Percentiles rank a stretch among this genome's conserved stretches.
Evolutionary conservation across 2,797 vertebrate genomes (phyloP).

Genomic region (Onychomys arenicola): DNA sequence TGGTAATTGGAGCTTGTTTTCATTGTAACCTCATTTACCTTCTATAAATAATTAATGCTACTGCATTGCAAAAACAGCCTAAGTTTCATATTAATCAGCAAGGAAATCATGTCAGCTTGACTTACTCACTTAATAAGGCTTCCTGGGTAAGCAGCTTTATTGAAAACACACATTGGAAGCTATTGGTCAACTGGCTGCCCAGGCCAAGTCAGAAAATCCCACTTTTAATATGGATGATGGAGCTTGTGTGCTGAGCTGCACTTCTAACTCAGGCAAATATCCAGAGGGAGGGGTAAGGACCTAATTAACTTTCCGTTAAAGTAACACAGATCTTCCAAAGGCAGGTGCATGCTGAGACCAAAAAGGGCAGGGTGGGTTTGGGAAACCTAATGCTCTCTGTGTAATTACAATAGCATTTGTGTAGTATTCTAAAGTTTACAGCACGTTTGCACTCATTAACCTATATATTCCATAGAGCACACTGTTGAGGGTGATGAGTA

Average conservation of each 20-base stretch:
- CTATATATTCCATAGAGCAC: background rate
- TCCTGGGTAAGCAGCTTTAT: constrained; percentile 89
- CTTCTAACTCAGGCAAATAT: constrained; percentile 80
- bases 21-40: constrained; percentile 69
- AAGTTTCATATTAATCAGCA: constrained; percentile 83
- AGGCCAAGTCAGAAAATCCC: constrained; percentile 87
- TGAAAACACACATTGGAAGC: constrained; percentile 85
- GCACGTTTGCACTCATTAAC: constrained; percentile 6
- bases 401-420: constrained; percentile 55
- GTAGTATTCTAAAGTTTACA: constrained; percentile 16
- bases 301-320: constrained; percentile 81
- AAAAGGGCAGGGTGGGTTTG: background rate
- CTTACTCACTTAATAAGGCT: constrained; percentile 88
- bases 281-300: constrained; percentile 74
- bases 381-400: constrained; percentile 44
- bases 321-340: constrained; percentile 53
- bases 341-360: constrained; percentile 71
- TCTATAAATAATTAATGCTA: constrained; percentile 74
- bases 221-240: constrained; percentile 86
- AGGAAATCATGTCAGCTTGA: constrained; percentile 80
- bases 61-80: constrained; percentile 63
- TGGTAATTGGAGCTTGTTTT: constrained; percentile 80
- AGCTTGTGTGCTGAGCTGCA: constrained; percentile 83
- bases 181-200: constrained; percentile 76
- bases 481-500: background rate